Base-by-base conservation (phyloP, 2,797 vertebrate species). In the Hypotaenidia okinawae region DNA sequence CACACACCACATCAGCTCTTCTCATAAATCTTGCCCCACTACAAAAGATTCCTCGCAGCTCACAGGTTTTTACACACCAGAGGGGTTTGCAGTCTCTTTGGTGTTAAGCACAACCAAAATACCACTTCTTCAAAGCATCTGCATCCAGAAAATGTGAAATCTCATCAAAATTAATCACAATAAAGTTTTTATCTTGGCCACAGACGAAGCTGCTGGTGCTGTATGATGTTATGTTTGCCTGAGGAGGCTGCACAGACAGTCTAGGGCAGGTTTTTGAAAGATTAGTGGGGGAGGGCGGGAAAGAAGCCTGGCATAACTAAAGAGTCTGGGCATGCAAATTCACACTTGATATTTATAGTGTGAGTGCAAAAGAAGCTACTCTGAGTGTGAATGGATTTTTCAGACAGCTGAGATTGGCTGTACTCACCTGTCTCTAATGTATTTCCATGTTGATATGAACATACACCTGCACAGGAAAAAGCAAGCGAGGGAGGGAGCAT, bases 261-360 rank as follows among this genome's bases (percentile, higher is more conserved):
- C 35, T 51, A 74, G 74, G 11, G 13, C 21, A 63, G 11, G 11
- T 63, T 58, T 37, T 22, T 47, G 7, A 62, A 35, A 67, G 19
- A 67, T 63, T 41, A 47, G 2, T 35, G 28, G 13, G 22, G 13
- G 8, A 8, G 3, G 15, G 1, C 39, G 54, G 15, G 3, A 1
- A 49, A 58, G 16, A 4, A 0, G 0, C 23, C 18, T 61, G 51
- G 58, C 8, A 10, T 10, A 62, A 73, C 16, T 54, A 37, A 54
- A 57, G 25, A 79, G 25, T 24, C 39, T 63, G 51, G 39, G 35
- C 18, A 12, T 43, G 75, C 43, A 70, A 69, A 14, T 5, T 80
- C 32, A 37, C 22, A 8, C 4, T 33, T 2, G 0, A 5, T 41
- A n/a, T 47, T 80, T 61, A 67, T 22, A 0, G 3, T 79, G 41